Base-by-base conservation (phyloP, 1,140 invertebrate genomes). In the Pseudachorutes palmiensis region DNA sequence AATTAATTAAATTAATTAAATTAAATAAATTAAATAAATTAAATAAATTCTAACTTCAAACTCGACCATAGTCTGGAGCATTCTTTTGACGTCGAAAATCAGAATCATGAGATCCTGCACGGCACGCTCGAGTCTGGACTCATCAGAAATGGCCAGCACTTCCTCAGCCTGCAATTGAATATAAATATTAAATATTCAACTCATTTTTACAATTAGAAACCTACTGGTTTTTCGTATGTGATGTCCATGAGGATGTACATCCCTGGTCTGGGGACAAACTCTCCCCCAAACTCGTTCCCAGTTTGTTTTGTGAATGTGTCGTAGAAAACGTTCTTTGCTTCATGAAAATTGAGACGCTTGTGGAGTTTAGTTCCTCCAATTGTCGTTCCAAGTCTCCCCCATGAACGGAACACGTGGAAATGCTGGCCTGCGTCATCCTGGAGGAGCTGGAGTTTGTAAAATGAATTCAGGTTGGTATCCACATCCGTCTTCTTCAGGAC, bases 321-420 rank as follows among this genome's bases (percentile, higher is more conserved):
- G 87, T 77, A 77, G 97, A 98, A 28, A 79, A 72, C n/a, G 0
- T 75, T 31, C 24, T 88, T 83, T 0, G 90, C 91, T 0, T 85
- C 80, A 0, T 84, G 51, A 12, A 86, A 70, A 0, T 75, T 67
- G 5, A 67, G 14, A 70, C 82, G 84, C 0, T 79, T 72, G 49
- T 94, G 88, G 0, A 89, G 68, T 77, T 92, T 95, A 30, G 82
- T 86, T 14, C 85, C 86, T 12, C 93, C 95, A 74, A 96, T 91
- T 0, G 86, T 89, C 0, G 95, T 98, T 9, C 96, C 94, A 74
- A 97, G 94, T 70, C 96, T 83, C 24, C 97, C 97, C 96, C 96
- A 99, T 0, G 65, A 24, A 3, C 70, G 64, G 51, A 69, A 73
- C 3, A 71, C 67, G 64, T 62, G 55, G 29, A 69, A 71, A 0